Base-by-base conservation (phyloP, 2,888 invertebrate genomes). In the Hylaea fasciaria region DNA sequence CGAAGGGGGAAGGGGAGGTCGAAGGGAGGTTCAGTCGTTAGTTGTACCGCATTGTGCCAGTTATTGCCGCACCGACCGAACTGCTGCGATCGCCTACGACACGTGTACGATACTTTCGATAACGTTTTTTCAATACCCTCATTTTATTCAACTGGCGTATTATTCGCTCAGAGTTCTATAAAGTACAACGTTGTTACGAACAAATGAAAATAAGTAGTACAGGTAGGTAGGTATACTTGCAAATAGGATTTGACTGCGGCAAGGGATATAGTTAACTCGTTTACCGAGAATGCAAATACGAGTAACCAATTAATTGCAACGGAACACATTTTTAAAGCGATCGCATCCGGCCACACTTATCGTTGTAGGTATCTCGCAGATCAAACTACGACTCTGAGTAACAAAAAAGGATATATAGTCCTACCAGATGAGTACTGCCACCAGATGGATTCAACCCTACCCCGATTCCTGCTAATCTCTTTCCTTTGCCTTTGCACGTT, bases 21-120 rank as follows among this genome's bases (percentile, higher is more conserved):
- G 47, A 43, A 61, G 59, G 63, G 63, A 62, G 65, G 62, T 59
- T 61, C 58, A 62, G 61, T 65, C 80, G 82, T 81, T 81, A 81
- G 80, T 77, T 77, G 82, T 80, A 73, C 80, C 81, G 82, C 81
- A 82, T 80, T 80, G 80, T 83, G 78, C 69, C 71, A 72, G 79
- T 81, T 83, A 83, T 84, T 80, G 81, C 64, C 64, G 66, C 65
- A 64, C 64, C 65, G 50, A 62, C 44, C 62, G 69, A 64, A 59
- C 62, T 61, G 52, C 54, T 65, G 54, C 55, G 62, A 62, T 57
- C 50, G 39, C 62, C 54, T 60, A 57, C 62, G 63, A 68, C 65
- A 68, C 65, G 67, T 61, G 64, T 64, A 60, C 57, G 51, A 13
- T 61, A 57, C 55, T 64, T 49, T 61, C 46, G 29, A 57, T 54